Evolutionary conservation across 2,797 vertebrate genomes (phyloP), one percentile per base, ranked within the genome.

Genomic region (Acropternis orthonyx): DNA sequence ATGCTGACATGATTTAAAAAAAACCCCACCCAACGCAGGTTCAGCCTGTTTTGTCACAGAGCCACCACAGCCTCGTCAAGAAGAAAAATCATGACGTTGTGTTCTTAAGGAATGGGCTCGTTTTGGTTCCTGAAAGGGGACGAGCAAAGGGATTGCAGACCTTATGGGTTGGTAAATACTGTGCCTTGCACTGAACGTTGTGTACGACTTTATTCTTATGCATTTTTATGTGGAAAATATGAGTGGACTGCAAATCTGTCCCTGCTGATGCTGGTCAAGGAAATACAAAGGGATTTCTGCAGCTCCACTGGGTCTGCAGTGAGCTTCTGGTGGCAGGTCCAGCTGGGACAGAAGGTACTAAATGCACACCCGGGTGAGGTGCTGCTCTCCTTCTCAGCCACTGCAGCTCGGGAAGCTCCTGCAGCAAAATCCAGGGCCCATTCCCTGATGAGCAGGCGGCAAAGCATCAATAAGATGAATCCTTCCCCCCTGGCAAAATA

Each of bases 331-430:
- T 9, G n/a, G 63, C 46, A 55, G 39, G 39, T 17, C 41, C 58
- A 7, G 44, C 61, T 41, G 41, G 58, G 78, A 28, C 51, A 37
- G 69, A 49, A 30, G 3, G 0, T n/a, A 6, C 6, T 0, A 0
- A 28, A 30, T 52, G 26, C 43, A 71, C 6, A 3, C 10, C 39
- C 6, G 0, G 1, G 30, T 10, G 37, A 14, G 10, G 44, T 0
- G 19, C 65, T 52, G 10, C 17, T 36, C 52, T 58, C 55, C 51
- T 68, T 36, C 43, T 18, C 12, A 41, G 28, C 20, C 48, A 1
- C 76, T 2, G 39, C 55, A 6, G 24, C 36, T 55, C 10, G 12
- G 37, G 19, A n/a, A 84, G 19, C 27, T 51, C 14, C 21, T 9
- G 19, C 19, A 56, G 23, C 23, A 14, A 28, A 15, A 63, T 30